Evolutionary conservation across 2,797 vertebrate species (phyloP).

Genomic region (Pipistrellus nathusii): DNA sequence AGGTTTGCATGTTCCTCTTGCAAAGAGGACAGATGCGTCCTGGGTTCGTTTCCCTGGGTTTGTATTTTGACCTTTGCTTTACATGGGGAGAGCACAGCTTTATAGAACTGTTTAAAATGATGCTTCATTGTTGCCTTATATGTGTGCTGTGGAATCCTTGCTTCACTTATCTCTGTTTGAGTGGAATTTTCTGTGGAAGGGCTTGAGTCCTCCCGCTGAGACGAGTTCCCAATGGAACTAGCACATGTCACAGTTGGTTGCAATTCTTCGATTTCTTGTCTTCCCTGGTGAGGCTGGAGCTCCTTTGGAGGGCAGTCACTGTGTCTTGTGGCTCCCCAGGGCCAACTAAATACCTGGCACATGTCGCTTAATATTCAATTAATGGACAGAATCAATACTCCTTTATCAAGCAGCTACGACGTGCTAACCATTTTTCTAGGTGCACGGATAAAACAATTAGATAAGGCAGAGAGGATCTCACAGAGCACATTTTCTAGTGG

Average conservation of each 20-base stretch:
- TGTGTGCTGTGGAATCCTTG: slow-evolving; percentile 45
- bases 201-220: not conserved
- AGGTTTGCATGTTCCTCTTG: not conserved
- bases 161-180: not conserved
- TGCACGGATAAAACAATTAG: not conserved
- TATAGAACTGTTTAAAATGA: not conserved
- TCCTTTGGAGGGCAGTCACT: not conserved
- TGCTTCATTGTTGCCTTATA: not conserved
- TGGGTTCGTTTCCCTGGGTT: not conserved
- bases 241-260: not conserved
- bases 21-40: not conserved
- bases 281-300: not conserved
- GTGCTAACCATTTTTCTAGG: not conserved
- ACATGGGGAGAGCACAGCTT: not conserved
- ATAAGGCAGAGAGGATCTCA: not conserved
- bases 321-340: not conserved
- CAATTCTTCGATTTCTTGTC: not conserved
- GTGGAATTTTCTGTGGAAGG: not conserved
- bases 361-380: not conserved
- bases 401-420: not conserved
- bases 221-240: not conserved
- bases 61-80: not conserved
- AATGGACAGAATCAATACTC: not conserved
- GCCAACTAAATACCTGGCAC: not conserved
- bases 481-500: not conserved